Evolutionary conservation across 2,113 vertebrate species (phyloP).

Genomic region (Anoplopoma fimbria): DNA sequence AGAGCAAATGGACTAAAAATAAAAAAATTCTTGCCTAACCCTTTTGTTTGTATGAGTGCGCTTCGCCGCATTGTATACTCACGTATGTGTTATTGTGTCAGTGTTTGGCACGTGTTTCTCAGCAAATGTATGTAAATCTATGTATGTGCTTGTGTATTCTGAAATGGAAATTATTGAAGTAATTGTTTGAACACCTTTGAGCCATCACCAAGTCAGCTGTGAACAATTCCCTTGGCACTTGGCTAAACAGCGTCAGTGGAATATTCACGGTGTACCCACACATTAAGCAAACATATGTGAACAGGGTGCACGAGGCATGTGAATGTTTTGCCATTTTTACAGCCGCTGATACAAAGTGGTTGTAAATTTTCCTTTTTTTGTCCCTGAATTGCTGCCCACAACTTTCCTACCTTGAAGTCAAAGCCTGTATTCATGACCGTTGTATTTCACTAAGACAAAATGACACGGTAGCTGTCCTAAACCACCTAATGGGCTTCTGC

Average conservation of each 20-base stretch:
- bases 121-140: constrained; percentile 61
- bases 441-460: constrained; percentile 85
- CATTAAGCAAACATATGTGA: constrained; percentile 92
- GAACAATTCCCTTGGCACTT: constrained; percentile 88
- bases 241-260: constrained; percentile 82
- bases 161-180: constrained; percentile 84
- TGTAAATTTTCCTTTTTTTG: constrained; percentile 31
- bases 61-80: not conserved
- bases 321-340: constrained; percentile 48
- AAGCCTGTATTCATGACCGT: constrained; percentile 57
- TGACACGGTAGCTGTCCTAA: constrained; percentile 84
- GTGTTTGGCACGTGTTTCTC: constrained; percentile 15
- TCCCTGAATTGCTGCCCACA: constrained; percentile 53
- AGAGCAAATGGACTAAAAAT: constrained; percentile 59
- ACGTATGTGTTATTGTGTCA: not conserved
- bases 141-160: constrained; percentile 53
- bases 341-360: constrained; percentile 45
- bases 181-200: constrained; percentile 84
- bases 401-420: constrained; percentile 68
- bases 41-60: constrained; percentile 17
- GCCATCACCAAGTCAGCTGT: constrained; percentile 88
- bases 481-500: constrained; percentile 84
- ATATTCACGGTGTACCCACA: constrained; percentile 88
- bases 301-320: constrained; percentile 75
- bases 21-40: constrained; percentile 43